Conservation (phyloP, 1,140 invertebrate genomes). For the Leptinotarsa undecemlineata region DNA sequence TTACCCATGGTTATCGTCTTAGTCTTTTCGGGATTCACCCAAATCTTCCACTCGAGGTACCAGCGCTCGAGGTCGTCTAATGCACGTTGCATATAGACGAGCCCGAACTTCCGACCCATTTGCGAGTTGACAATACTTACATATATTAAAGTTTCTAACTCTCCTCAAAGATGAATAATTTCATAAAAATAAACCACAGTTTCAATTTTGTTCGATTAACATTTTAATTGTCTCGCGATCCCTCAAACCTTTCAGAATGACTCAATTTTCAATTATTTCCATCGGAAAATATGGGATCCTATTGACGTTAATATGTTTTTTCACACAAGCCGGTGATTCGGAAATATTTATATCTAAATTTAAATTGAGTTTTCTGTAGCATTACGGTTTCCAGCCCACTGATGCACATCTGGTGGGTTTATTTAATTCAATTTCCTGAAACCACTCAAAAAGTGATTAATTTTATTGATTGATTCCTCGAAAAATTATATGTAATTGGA, state of each 20-base stretch:
- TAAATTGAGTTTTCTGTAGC: constrained; percentile 13
- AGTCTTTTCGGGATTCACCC: no score
- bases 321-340: not conserved
- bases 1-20: no score
- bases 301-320: constrained; percentile 1
- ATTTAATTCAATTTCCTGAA: constrained; percentile 3
- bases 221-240: not conserved
- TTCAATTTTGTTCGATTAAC: no score
- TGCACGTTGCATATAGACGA: no score
- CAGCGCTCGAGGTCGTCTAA: no score
- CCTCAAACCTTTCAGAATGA: not conserved
- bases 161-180: no score
- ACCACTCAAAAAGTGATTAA: not conserved
- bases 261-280: not conserved
- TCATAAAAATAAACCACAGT: no score
- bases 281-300: not conserved
- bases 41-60: no score
- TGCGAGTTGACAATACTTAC: no score
- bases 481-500: not conserved
- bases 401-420: not conserved
- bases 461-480: not conserved
- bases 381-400: not conserved
- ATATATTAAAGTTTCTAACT: no score
- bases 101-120: no score
- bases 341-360: constrained; percentile 17